Conservation (phyloP, 2,888 invertebrate species). For the Teinopalpus imperialis region DNA sequence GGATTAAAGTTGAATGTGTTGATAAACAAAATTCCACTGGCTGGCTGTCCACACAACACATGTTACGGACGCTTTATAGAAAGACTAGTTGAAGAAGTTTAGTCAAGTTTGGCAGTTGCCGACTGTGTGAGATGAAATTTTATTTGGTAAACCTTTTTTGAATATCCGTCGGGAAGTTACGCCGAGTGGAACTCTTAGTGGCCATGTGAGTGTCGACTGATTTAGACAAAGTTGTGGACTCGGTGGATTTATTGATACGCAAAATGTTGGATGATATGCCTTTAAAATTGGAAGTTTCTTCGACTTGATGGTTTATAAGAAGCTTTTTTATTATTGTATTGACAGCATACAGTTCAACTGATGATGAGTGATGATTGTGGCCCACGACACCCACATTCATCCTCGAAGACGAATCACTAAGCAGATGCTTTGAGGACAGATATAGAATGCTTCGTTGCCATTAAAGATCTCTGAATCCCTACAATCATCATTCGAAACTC, state of each 20-base stretch:
- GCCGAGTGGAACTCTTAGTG: slow-evolving; percentile 25
- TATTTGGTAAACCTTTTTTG: slow-evolving; percentile 62
- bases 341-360: too few relatives aligned
- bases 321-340: too few relatives aligned
- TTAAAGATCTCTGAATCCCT: too few relatives aligned
- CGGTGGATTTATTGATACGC: slow-evolving; percentile 28
- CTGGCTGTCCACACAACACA: slow-evolving; percentile 66
- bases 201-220: slow-evolving; percentile 33
- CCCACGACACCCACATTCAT: too few relatives aligned
- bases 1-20: slow-evolving; percentile 40
- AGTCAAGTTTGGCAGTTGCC: slow-evolving; percentile 51
- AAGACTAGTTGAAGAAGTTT: slow-evolving; percentile 50
- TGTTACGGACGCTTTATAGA: slow-evolving; percentile 61
- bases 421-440: too few relatives aligned
- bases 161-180: slow-evolving; percentile 51
- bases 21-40: slow-evolving; percentile 40
- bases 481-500: too few relatives aligned
- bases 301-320: background rate
- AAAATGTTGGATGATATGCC: slow-evolving; percentile 24
- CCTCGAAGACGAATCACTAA: too few relatives aligned
- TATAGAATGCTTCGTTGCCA: too few relatives aligned
- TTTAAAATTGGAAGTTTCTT: too few relatives aligned
- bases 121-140: slow-evolving; percentile 62
- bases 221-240: slow-evolving; percentile 21
- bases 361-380: too few relatives aligned